Evolutionary conservation across 1,140 invertebrate genomes (phyloP).

Genomic region (Drosophila leontia): DNA sequence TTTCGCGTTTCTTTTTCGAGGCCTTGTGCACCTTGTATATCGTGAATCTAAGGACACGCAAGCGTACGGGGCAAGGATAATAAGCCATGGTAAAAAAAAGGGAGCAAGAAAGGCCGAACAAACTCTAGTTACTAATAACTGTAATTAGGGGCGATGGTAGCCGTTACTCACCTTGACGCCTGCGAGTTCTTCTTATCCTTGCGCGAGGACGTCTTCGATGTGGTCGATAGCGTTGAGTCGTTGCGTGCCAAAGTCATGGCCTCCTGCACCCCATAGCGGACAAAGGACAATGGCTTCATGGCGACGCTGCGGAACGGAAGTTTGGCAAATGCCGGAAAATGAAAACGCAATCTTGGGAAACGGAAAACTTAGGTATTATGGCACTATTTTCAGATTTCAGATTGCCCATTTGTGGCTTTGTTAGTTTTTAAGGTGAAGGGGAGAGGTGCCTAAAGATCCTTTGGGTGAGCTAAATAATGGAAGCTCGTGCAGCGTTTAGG

Average conservation of each 20-base stretch:
- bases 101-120: background rate
- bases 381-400: constrained; percentile 25
- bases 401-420: constrained; percentile 2
- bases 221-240: constrained; percentile 84
- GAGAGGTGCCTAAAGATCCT: background rate
- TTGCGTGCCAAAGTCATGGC: constrained; percentile 85
- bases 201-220: constrained; percentile 84
- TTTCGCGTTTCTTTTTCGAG: constrained; percentile 97
- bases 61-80: constrained; percentile 42
- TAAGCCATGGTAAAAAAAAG: constrained; percentile 43
- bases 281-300: constrained; percentile 85
- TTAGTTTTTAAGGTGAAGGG: background rate
- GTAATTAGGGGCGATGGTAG: constrained; percentile 45
- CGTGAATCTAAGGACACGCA: constrained; percentile 89
- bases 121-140: constrained; percentile 52
- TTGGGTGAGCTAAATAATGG: background rate
- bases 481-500: too few relatives aligned
- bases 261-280: constrained; percentile 83
- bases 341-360: constrained; percentile 21
- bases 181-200: constrained; percentile 85
- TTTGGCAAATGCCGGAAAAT: constrained; percentile 8
- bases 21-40: constrained; percentile 97
- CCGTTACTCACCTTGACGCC: constrained; percentile 81
- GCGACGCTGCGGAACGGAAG: constrained; percentile 67
- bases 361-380: constrained; percentile 6